phyloP scores from a whole-genome alignment of 1,140 invertebrate species.

The Aphelinus certus region DNA sequence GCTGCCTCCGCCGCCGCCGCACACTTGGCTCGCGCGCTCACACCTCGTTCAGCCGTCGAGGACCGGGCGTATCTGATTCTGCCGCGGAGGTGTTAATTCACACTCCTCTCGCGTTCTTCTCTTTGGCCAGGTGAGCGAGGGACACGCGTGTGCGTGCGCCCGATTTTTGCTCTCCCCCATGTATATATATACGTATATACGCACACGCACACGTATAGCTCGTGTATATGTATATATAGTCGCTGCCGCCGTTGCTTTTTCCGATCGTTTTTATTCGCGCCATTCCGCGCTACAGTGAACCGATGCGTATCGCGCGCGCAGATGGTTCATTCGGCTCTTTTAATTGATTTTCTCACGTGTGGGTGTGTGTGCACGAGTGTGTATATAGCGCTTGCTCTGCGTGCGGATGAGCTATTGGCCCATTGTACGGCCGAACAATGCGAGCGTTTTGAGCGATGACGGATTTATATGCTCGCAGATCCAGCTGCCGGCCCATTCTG shows the following conservation, averaged over 20 bases:
- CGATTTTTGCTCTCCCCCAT: conserved; percentile 17
- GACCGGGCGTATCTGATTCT: conserved; percentile 59
- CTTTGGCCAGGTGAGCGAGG: neutral
- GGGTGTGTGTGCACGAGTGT: too few species aligned
- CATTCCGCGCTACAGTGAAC: neutral
- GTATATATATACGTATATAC: too few species aligned
- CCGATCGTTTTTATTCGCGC: too few species aligned
- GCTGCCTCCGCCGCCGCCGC: too few species aligned
- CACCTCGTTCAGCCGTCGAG: conserved; percentile 42
- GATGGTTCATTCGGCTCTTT: conserved; percentile 23
- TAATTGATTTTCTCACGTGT: conserved; percentile 30
- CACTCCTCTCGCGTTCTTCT: conserved; percentile 41
- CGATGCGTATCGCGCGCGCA: conserved; percentile 7
- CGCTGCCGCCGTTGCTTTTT: too few species aligned
- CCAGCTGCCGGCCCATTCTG: too few species aligned
- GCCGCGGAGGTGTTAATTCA: conserved; percentile 64
- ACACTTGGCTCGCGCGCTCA: too few species aligned
- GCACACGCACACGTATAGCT: too few species aligned
- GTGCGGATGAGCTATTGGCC: too few species aligned
- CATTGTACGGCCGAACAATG: conserved; percentile 1
- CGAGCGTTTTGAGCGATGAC: conserved; percentile 2
- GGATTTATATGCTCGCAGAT: neutral
- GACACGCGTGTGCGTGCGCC: conserved; percentile 21
- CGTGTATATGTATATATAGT: too few species aligned
- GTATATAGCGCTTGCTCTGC: too few species aligned